A percentile compares a stretch with the other conserved stretches of the same genome.
Evolutionary conservation across 1,140 invertebrate genomes (phyloP).

Genomic region (Listronotus oregonensis): DNA sequence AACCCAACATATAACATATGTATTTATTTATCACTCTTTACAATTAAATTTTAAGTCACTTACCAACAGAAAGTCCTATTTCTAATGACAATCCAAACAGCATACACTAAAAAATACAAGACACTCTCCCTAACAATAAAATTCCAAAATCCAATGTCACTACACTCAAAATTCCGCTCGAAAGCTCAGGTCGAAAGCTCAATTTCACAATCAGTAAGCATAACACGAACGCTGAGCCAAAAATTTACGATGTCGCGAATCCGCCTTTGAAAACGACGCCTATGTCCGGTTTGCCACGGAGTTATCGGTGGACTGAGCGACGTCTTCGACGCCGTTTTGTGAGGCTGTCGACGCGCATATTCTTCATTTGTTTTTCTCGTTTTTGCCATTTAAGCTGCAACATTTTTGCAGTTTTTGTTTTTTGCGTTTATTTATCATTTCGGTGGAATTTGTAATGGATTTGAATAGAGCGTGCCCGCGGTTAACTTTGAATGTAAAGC

Average conservation of each 20-base stretch:
- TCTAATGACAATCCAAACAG: too few species aligned
- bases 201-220: slow-evolving; percentile 9
- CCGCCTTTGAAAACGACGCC: slow-evolving; percentile 20
- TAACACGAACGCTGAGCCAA: slow-evolving; percentile 12
- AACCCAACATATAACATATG: too few species aligned
- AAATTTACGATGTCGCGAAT: slow-evolving; percentile 22
- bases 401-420: slow-evolving; percentile 12
- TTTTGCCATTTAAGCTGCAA: slow-evolving; percentile 16
- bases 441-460: background rate
- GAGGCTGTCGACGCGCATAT: slow-evolving; percentile 30
- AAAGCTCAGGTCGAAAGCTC: slow-evolving; percentile 7
- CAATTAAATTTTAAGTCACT: too few species aligned
- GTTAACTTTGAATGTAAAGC: too few species aligned
- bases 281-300: slow-evolving; percentile 26
- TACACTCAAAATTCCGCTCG: background rate
- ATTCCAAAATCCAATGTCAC: slow-evolving; percentile 7
- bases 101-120: too few species aligned
- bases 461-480: background rate
- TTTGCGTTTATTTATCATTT: background rate
- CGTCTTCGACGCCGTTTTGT: slow-evolving; percentile 31
- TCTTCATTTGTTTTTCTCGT: slow-evolving; percentile 22
- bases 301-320: slow-evolving; percentile 30
- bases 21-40: too few species aligned
- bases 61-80: too few species aligned
- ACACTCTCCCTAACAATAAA: too few species aligned